Percentiles rank a stretch among this genome's conserved stretches.
These are phyloP conservation scores for Nothocercus julius DNA, from an alignment of 2,113 vertebrate genomes.

Conservation along the genomic window DNA sequence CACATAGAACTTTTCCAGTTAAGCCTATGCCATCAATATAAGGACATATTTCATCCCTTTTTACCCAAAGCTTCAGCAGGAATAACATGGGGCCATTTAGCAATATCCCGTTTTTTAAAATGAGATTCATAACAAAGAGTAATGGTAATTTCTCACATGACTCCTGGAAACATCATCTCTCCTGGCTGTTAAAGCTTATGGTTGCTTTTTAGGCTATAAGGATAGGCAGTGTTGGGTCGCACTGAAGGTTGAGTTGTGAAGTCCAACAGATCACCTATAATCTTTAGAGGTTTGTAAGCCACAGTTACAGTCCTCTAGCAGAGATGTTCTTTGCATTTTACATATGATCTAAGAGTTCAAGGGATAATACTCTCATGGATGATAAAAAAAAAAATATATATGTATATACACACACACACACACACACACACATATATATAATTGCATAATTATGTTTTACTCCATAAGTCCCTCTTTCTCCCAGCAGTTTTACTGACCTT, in stretches of 20 bases:
- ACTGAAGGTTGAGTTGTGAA: accelerated
- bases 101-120: not conserved
- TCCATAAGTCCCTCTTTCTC: accelerated
- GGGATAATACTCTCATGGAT: not conserved
- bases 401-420: too few relatives aligned
- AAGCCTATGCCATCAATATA: not conserved
- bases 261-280: accelerated
- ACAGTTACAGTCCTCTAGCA: accelerated
- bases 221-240: accelerated
- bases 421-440: too few relatives aligned
- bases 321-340: accelerated
- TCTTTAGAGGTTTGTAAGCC: not conserved
- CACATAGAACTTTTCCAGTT: not conserved
- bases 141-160: accelerated
- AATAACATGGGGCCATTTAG: not conserved
- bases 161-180: not conserved
- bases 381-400: too few relatives aligned
- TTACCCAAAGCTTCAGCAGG: accelerated
- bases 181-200: accelerated
- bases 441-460: too few relatives aligned
- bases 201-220: accelerated
- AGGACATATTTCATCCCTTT: not conserved
- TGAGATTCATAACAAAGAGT: accelerated
- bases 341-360: not conserved
- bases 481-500: accelerated